These are phyloP conservation scores for pig (Sus scrofa) DNA, from an alignment of 2,113 vertebrate species.

Conservation along the genomic window DNA sequence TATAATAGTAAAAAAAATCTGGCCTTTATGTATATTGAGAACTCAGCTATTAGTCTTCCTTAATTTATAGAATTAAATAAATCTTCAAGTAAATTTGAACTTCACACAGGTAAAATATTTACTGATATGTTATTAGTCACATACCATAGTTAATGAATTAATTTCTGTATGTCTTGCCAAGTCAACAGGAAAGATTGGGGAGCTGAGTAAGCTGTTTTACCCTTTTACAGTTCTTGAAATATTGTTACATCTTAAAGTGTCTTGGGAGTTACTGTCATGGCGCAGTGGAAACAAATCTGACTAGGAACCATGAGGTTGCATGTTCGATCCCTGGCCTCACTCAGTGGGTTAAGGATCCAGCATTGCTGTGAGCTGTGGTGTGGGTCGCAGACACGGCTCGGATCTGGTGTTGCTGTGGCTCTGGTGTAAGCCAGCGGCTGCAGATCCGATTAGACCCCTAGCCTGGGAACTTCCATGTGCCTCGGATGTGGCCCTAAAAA, in stretches of 20 bases:
- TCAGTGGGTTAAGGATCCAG: too few relatives aligned
- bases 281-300: too few relatives aligned
- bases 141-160: not conserved
- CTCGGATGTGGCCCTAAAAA: too few relatives aligned
- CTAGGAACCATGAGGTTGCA: too few relatives aligned
- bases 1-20: not conserved
- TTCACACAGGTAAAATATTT: not conserved
- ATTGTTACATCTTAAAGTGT: not conserved
- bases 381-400: too few relatives aligned
- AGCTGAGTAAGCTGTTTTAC: not conserved
- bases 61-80: not conserved
- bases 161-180: not conserved
- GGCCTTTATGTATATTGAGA: not conserved
- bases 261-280: too few relatives aligned
- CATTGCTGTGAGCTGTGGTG: too few relatives aligned
- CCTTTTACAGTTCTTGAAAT: not conserved
- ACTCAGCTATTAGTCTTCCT: not conserved
- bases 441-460: too few relatives aligned
- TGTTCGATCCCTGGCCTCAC: too few relatives aligned
- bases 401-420: too few relatives aligned
- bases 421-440: too few relatives aligned
- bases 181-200: not conserved
- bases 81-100: not conserved
- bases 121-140: not conserved
- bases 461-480: too few relatives aligned